Conservation (phyloP, 2,113 vertebrate genomes). For the Scartelaos histophorus region DNA sequence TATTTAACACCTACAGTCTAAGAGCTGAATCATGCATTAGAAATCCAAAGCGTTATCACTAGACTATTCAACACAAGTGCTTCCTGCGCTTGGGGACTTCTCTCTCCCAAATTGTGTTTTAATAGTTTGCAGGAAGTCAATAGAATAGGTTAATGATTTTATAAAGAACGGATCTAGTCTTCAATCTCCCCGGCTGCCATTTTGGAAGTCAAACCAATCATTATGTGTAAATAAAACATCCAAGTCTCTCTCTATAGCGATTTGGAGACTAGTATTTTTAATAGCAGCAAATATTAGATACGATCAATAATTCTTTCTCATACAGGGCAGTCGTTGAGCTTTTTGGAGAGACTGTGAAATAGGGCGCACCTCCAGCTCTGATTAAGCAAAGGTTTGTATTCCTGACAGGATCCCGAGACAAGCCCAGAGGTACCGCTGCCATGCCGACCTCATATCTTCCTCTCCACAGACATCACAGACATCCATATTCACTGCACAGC, state of each 20-base stretch:
- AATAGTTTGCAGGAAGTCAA: slow-evolving; percentile 20
- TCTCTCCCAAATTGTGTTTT: slow-evolving; percentile 26
- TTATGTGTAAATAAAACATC: slow-evolving; percentile 43
- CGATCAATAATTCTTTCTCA: slow-evolving; percentile 30
- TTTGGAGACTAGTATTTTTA: slow-evolving; percentile 26
- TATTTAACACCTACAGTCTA: slow-evolving; percentile 18
- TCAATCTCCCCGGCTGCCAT: slow-evolving; percentile 28
- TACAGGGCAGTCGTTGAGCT: slow-evolving; percentile 6
- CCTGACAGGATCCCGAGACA: slow-evolving; percentile 30
- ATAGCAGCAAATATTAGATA: slow-evolving; percentile 17
- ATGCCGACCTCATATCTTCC: slow-evolving; percentile 38
- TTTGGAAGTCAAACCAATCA: slow-evolving; percentile 36
- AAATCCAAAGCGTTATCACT: slow-evolving; percentile 4
- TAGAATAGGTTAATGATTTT: slow-evolving; percentile 27
- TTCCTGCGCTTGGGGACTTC: slow-evolving; percentile 6
- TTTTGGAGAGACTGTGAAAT: slow-evolving; percentile 14
- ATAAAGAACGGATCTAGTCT: slow-evolving; percentile 28
- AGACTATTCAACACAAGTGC: background rate
- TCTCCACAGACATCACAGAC: slow-evolving; percentile 29
- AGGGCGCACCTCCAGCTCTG: slow-evolving; percentile 3
- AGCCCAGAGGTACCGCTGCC: slow-evolving; percentile 32
- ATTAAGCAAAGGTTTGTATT: slow-evolving; percentile 38
- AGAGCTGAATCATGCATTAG: slow-evolving; percentile 13
- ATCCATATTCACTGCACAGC: slow-evolving; percentile 44
- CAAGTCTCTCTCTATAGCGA: slow-evolving; percentile 7